Base-by-base conservation (phyloP, 2,888 invertebrate species). In the Laspeyria flexula region DNA sequence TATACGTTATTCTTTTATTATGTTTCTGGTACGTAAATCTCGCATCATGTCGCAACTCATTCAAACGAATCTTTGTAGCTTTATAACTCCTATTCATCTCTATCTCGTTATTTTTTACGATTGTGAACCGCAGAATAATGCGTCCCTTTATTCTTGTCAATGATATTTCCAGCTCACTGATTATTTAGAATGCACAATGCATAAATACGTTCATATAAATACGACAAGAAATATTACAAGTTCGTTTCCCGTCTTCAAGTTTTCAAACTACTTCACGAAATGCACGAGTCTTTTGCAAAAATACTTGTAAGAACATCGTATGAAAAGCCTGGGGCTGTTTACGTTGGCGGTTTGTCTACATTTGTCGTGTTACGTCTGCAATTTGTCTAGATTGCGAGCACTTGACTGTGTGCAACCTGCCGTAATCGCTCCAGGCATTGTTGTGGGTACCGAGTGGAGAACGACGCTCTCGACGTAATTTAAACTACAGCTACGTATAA, bases 301-400 rank as follows among this genome's bases (percentile, higher is more conserved):
- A 43, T 3, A 9, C 49, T 47, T 54, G 31, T 44, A 35, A 52
- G 43, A 61, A 29, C 38, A 41, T 38, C 49, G 46, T 49, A 47
- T 68, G 55, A 40, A 65, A 66, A 50, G 69, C 62, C 63, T 38
- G 40, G 44, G 59, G 66, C 69, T 46, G 50, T 49, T 47, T 49
- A 33, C 50, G 54, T 34, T 12, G 41, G 49, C 41, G 31, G 35
- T 51, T 54, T 53, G 38, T 63, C 55, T 65, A 44, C 55, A 58
- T 55, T 65, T 59, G 38, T 25, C 18, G 41, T 49, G 56, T 59
- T 55, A 48, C 70, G 59, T 58, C 53, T 48, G 53, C 70, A 69
- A 67, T 65, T 60, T 51, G 66, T 57, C 56, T 53, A 56, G 66
- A 67, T 67, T 67, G 66, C 58, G 69, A 65, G 63, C 65, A 65